Evolutionary conservation across 2,797 vertebrate species (phyloP).

Genomic region (Acestrorhynchus altus): DNA sequence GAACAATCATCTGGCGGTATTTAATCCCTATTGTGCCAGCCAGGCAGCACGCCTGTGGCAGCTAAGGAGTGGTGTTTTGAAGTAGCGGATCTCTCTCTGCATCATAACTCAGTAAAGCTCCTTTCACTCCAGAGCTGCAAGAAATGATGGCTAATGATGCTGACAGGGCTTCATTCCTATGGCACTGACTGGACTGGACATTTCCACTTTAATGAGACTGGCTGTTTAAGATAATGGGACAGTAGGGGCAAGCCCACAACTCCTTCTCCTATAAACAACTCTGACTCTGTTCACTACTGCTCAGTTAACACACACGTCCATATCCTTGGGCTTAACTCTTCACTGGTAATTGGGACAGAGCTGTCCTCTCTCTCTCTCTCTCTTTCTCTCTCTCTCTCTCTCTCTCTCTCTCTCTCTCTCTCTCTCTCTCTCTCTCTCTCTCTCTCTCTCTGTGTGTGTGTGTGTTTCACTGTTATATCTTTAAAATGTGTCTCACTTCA

Average conservation of each 20-base stretch:
- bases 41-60: slow-evolving; percentile 58
- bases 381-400: not conserved
- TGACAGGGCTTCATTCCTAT: slow-evolving; percentile 66
- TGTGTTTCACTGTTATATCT: not conserved
- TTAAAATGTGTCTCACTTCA: not conserved
- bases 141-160: slow-evolving; percentile 78
- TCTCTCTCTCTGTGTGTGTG: too few relatives aligned
- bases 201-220: slow-evolving; percentile 63
- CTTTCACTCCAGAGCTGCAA: slow-evolving; percentile 73
- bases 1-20: slow-evolving; percentile 75
- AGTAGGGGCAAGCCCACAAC: slow-evolving; percentile 26
- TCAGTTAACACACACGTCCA: slow-evolving; percentile 38
- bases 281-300: slow-evolving; percentile 38
- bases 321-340: slow-evolving; percentile 30
- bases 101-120: slow-evolving; percentile 80
- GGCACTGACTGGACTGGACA: slow-evolving; percentile 70
- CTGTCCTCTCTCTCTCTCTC: not conserved
- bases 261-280: slow-evolving; percentile 46
- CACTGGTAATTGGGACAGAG: slow-evolving; percentile 1
- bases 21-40: slow-evolving; percentile 79
- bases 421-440: not conserved
- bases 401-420: not conserved
- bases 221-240: slow-evolving; percentile 57
- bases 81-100: slow-evolving; percentile 79
- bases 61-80: slow-evolving; percentile 74